Conservation (phyloP, 2,888 invertebrate genomes). For the Trypoxylon attenuatum region DNA sequence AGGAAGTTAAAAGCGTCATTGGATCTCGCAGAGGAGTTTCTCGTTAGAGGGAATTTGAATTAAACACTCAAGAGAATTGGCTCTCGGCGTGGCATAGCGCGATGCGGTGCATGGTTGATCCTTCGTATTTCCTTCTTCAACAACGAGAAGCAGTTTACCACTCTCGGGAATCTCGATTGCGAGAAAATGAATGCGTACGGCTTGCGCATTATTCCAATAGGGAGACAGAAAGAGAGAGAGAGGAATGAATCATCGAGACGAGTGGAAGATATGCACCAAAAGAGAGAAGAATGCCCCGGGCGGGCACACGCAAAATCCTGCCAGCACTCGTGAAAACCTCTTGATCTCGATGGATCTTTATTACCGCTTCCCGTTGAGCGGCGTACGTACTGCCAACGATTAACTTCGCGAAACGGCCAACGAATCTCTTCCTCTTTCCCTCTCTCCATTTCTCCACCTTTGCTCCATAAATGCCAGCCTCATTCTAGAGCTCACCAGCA, state of each 20-base stretch:
- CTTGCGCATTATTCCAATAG: conserved; percentile 28
- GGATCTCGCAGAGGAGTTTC: conserved; percentile 20
- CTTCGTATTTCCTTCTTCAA: not conserved
- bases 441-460: not conserved
- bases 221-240: too few species aligned
- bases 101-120: too few species aligned
- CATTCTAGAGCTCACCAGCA: too few species aligned
- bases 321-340: conserved; percentile 15
- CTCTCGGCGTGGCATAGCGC: too few species aligned
- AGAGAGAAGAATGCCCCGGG: too few species aligned
- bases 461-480: too few species aligned
- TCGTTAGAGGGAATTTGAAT: conserved; percentile 28
- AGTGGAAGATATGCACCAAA: conserved; percentile 11
- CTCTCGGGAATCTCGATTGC: conserved; percentile 2
- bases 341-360: conserved; percentile 21
- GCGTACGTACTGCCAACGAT: not conserved
- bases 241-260: conserved; percentile 26
- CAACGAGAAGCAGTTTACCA: not conserved
- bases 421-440: not conserved
- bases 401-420: not conserved
- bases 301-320: conserved; percentile 4
- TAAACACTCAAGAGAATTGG: conserved; percentile 6
- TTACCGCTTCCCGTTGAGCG: conserved; percentile 1
- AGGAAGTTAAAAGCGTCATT: too few species aligned
- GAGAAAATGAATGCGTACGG: conserved; percentile 30